Percentiles rank a stretch among this genome's conserved stretches.
Evolutionary conservation across 2,888 invertebrate genomes (phyloP).

Genomic region (Acronicta leporina): DNA sequence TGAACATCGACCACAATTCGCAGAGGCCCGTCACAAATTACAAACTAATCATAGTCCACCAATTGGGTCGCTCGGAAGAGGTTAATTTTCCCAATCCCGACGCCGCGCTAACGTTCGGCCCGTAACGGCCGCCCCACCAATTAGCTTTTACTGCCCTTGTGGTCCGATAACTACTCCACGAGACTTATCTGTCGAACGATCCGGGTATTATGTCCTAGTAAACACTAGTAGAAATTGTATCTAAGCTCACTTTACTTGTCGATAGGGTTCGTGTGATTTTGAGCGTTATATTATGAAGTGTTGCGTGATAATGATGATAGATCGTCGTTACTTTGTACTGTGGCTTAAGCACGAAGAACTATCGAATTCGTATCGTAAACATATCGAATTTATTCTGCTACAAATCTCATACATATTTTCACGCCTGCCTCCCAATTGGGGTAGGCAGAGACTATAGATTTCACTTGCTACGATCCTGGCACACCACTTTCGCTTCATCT

Average conservation of each 20-base stretch:
- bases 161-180: conserved; percentile 82
- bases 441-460: no score
- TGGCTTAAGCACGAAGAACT: no score
- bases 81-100: conserved; percentile 84
- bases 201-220: conserved; percentile 75
- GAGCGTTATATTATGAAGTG: conserved; percentile 34
- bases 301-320: conserved; percentile 45
- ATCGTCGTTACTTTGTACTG: conserved; percentile 20
- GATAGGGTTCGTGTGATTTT: conserved; percentile 29
- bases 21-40: conserved; percentile 76
- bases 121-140: conserved; percentile 81
- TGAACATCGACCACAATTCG: conserved; percentile 65
- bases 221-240: conserved; percentile 67
- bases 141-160: conserved; percentile 86
- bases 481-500: no score
- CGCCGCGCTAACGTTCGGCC: conserved; percentile 71
- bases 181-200: conserved; percentile 82
- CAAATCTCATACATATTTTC: no score
- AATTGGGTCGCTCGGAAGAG: conserved; percentile 82
- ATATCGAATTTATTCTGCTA: no score
- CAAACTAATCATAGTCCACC: conserved; percentile 83
- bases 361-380: no score
- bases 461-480: no score
- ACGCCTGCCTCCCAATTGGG: no score
- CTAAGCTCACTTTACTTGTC: conserved; percentile 48